Evolutionary conservation across 2,113 vertebrate species (phyloP).

Genomic region (Candoia aspera): DNA sequence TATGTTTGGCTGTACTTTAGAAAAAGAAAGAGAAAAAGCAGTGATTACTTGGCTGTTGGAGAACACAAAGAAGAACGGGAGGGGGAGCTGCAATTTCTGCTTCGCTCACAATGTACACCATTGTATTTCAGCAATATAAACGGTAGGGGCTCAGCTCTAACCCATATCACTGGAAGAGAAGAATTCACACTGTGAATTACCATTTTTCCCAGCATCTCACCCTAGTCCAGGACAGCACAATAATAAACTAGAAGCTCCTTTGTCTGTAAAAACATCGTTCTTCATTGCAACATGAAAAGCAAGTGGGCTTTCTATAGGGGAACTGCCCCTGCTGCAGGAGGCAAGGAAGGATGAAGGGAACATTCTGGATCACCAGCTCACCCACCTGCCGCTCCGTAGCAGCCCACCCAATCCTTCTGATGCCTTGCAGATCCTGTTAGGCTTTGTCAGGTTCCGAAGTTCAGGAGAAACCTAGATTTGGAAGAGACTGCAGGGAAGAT

Average conservation of each 20-base stretch:
- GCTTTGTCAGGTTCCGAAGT: not conserved
- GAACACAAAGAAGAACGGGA: not conserved
- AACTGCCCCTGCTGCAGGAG: constrained; percentile 36
- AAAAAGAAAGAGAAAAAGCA: constrained; percentile 19
- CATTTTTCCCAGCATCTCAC: constrained; percentile 78
- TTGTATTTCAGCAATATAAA: constrained; percentile 71
- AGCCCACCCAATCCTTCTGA: constrained; percentile 25
- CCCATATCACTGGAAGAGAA: constrained; percentile 62
- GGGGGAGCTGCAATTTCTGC: constrained; percentile 58
- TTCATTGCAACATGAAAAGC: constrained; percentile 77
- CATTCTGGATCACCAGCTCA: constrained; percentile 50
- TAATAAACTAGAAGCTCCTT: constrained; percentile 79
- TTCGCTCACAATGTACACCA: constrained; percentile 69
- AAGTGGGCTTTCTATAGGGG: constrained; percentile 71
- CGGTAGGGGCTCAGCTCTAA: constrained; percentile 68
- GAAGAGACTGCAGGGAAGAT: not conserved
- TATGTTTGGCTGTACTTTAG: constrained; percentile 44
- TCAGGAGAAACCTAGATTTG: constrained; percentile 27
- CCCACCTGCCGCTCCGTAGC: constrained; percentile 53
- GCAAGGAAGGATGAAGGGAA: constrained; percentile 36
- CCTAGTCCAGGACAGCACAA: constrained; percentile 75
- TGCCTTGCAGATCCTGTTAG: constrained; percentile 37
- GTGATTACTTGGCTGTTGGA: constrained; percentile 59
- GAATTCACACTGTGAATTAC: constrained; percentile 81
- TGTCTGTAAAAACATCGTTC: constrained; percentile 80